Percentiles rank a stretch among this genome's conserved stretches.
These are phyloP conservation scores for Bombus vancouverensis DNA, from an alignment of 1,140 invertebrate genomes.

Conservation along the genomic window DNA sequence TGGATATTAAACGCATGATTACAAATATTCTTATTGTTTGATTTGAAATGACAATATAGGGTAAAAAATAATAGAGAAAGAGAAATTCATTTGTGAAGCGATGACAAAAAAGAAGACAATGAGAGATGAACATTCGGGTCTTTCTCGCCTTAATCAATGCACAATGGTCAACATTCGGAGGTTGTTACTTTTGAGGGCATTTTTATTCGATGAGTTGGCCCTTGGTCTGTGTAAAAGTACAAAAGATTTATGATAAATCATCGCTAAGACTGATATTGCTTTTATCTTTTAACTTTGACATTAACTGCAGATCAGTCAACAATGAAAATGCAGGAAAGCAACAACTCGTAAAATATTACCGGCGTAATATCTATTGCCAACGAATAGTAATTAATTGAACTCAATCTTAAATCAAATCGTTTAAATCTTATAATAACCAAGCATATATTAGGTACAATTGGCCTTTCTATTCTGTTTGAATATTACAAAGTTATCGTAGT, in stretches of 20 bases:
- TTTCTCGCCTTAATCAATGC: not conserved
- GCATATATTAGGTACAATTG: no score
- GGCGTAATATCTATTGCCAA: not conserved
- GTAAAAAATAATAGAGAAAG: not conserved
- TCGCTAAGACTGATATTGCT: no score
- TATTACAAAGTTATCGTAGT: not conserved
- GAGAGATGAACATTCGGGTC: no score
- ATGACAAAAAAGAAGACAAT: not conserved
- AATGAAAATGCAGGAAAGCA: not conserved
- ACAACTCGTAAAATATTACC: not conserved
- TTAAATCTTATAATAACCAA: not conserved
- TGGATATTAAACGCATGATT: not conserved
- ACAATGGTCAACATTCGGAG: not conserved
- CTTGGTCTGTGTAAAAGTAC: not conserved
- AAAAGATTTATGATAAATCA: no score
- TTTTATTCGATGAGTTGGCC: not conserved
- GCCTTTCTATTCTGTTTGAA: not conserved
- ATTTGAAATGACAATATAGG: not conserved
- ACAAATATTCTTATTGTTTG: not conserved
- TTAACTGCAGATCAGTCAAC: not conserved
- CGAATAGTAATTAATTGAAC: not conserved
- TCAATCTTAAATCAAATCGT: not conserved
- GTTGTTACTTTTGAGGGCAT: not conserved
- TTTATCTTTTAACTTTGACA: no score
- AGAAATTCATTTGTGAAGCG: not conserved